Conservation (phyloP, 2,888 invertebrate species). For the Orthonevra nobilis region DNA sequence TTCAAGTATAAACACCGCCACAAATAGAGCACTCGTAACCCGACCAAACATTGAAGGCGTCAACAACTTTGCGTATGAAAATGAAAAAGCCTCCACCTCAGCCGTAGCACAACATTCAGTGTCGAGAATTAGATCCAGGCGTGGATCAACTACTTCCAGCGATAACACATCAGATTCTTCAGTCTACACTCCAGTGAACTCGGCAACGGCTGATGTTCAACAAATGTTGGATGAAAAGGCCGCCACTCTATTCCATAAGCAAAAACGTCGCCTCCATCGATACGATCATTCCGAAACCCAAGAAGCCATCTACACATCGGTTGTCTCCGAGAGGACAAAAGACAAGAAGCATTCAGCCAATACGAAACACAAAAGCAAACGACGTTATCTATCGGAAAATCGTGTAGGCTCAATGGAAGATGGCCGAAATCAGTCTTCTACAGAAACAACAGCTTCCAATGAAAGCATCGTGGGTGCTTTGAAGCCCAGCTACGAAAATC, state of each 20-base stretch:
- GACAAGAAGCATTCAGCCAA: conserved; percentile 72
- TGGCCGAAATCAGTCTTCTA: conserved; percentile 76
- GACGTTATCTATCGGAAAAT: conserved; percentile 79
- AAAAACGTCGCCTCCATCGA: conserved; percentile 75
- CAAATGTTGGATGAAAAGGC: conserved; percentile 78
- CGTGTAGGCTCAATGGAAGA: conserved; percentile 79
- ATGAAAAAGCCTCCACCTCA: conserved; percentile 70
- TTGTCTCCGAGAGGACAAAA: conserved; percentile 76
- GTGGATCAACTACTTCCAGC: conserved; percentile 76
- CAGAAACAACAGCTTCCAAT: conserved; percentile 74
- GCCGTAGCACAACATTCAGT: conserved; percentile 72
- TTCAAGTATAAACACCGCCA: conserved; percentile 68
- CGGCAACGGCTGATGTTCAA: conserved; percentile 77
- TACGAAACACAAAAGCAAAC: conserved; percentile 75
- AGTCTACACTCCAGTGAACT: conserved; percentile 79
- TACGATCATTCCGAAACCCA: conserved; percentile 77
- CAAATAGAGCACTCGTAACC: conserved; percentile 72
- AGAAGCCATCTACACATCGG: conserved; percentile 77
- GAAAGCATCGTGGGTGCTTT: conserved; percentile 73
- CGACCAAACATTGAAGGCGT: conserved; percentile 74
- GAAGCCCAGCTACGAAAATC: conserved; percentile 75
- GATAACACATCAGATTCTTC: conserved; percentile 80
- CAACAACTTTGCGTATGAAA: conserved; percentile 78
- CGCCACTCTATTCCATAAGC: conserved; percentile 76
- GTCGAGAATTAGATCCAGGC: conserved; percentile 73